These are phyloP conservation scores for Rana temporaria DNA, from an alignment of 2,113 vertebrate genomes.

Conservation along the genomic window DNA sequence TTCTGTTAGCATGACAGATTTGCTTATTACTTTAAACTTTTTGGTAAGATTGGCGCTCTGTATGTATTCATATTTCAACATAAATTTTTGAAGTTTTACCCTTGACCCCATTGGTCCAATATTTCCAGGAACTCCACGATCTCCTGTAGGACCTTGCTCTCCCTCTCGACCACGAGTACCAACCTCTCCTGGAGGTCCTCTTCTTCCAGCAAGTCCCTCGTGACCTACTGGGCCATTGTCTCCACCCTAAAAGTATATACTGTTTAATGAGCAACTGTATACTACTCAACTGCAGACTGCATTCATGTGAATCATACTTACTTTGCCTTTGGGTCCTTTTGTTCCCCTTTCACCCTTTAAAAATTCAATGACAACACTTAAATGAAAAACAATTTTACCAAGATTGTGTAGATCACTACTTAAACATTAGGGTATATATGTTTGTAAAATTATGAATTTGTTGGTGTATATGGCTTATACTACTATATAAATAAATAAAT, in stretches of 20 bases:
- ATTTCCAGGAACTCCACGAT: conserved; percentile 70
- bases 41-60: too few relatives aligned
- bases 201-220: conserved; percentile 70
- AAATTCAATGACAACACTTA: neutral
- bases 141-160: conserved; percentile 71
- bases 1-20: too few relatives aligned
- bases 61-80: neutral
- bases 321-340: conserved; percentile 74
- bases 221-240: conserved; percentile 68
- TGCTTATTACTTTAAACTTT: too few relatives aligned
- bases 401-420: too few relatives aligned
- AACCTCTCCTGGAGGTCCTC: conserved; percentile 69
- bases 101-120: conserved; percentile 66
- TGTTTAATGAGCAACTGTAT: neutral
- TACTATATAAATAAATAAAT: too few relatives aligned
- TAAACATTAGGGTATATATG: too few relatives aligned
- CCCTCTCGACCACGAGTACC: conserved; percentile 69
- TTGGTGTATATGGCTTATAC: too few relatives aligned
- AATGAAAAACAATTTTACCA: neutral
- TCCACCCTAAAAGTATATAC: conserved; percentile 68
- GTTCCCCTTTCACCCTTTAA: conserved; percentile 65
- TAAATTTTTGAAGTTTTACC: neutral
- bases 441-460: too few relatives aligned
- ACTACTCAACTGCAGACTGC: neutral
- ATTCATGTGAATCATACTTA: conserved; percentile 58